Percentiles rank a stretch among this genome's conserved stretches.
Conservation (phyloP, 2,797 vertebrate genomes). For the Pelobates cultripes region DNA sequence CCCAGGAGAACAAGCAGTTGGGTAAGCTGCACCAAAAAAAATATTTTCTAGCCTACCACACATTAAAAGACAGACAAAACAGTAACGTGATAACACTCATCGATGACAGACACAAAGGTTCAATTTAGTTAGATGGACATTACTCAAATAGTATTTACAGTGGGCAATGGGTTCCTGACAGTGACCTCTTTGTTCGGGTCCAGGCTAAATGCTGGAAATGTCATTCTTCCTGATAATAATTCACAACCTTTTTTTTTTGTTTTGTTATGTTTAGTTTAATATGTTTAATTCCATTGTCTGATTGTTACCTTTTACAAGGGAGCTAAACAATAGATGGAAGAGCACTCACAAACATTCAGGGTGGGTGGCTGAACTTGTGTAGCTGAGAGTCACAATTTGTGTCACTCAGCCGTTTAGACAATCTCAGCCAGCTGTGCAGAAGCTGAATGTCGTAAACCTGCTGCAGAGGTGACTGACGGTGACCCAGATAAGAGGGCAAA, state of each 20-base stretch:
- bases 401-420: no score
- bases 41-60: conserved; percentile 51
- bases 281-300: background rate
- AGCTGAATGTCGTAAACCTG: no score
- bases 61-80: conserved; percentile 39
- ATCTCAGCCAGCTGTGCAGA: no score
- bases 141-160: background rate
- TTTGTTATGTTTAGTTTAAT: no score
- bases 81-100: conserved; percentile 7
- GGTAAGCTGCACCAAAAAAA: conserved; percentile 58
- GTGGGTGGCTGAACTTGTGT: no score
- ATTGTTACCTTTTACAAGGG: background rate
- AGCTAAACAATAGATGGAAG: background rate
- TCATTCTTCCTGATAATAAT: background rate
- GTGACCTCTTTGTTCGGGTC: background rate
- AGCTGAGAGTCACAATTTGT: no score
- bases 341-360: no score
- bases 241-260: background rate
- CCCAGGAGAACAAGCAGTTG: conserved; percentile 45
- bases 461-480: no score
- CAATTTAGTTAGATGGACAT: background rate
- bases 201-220: conserved; percentile 1
- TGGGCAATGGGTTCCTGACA: background rate
- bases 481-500: no score
- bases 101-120: conserved; percentile 7